A percentile compares a stretch with the other conserved stretches of the same genome.
These are phyloP conservation scores for Camponotus vicinus DNA, from an alignment of 1,140 invertebrate genomes.

Conservation along the genomic window DNA sequence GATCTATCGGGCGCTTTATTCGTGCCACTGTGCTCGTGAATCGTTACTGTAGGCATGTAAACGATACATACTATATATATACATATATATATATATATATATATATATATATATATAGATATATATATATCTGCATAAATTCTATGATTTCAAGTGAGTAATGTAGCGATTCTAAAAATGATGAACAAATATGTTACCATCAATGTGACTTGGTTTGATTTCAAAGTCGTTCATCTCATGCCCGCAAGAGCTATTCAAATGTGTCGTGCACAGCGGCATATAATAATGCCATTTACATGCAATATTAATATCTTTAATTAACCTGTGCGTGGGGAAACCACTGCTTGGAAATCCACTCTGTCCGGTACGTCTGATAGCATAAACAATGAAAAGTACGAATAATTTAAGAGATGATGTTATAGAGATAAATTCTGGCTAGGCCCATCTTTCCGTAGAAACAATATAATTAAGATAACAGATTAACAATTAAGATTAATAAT, in stretches of 20 bases:
- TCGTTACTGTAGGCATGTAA: slow-evolving; percentile 75
- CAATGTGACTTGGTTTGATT: slow-evolving; percentile 63
- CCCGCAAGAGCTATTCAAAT: slow-evolving; percentile 77
- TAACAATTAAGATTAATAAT: no score
- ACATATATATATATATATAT: neutral
- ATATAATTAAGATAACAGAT: neutral
- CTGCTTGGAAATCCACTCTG: slow-evolving; percentile 82
- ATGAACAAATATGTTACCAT: slow-evolving; percentile 72
- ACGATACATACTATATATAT: slow-evolving; percentile 55
- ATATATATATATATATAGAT: neutral
- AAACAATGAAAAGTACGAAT: slow-evolving; percentile 62
- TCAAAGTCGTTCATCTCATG: slow-evolving; percentile 78
- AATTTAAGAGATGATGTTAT: slow-evolving; percentile 60
- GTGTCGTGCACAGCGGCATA: slow-evolving; percentile 74
- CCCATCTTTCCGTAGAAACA: slow-evolving; percentile 21
- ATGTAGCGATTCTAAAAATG: neutral
- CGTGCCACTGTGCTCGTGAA: slow-evolving; percentile 77
- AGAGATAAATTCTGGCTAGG: slow-evolving; percentile 25
- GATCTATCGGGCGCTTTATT: slow-evolving; percentile 67
- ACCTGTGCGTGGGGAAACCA: slow-evolving; percentile 84
- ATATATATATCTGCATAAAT: slow-evolving; percentile 2
- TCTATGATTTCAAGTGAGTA: neutral
- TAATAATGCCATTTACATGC: slow-evolving; percentile 81
- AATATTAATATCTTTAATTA: slow-evolving; percentile 83
- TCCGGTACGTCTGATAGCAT: slow-evolving; percentile 83